Conservation (phyloP, 2,113 vertebrate genomes). For the Thunnus maccoyii region DNA sequence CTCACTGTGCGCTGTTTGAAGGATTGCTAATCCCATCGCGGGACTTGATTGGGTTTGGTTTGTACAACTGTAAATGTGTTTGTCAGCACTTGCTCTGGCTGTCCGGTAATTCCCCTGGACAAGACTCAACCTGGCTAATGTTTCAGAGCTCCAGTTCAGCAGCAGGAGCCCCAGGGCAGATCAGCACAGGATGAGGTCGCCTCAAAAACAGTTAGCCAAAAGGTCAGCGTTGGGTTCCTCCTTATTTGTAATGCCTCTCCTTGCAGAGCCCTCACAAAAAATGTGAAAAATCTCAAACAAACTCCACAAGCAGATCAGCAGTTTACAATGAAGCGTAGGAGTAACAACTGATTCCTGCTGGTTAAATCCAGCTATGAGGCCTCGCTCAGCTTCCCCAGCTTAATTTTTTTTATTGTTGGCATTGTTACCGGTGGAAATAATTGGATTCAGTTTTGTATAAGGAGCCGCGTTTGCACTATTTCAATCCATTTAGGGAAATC, state of each 20-base stretch:
- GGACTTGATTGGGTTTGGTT: conserved; percentile 29
- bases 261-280: conserved; percentile 25
- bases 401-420: not conserved
- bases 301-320: conserved; percentile 20
- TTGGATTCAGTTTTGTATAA: not conserved
- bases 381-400: not conserved
- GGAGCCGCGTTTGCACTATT: conserved; percentile 32
- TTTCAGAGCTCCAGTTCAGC: conserved; percentile 37
- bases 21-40: conserved; percentile 15
- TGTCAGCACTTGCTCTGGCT: conserved; percentile 29
- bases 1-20: conserved; percentile 15
- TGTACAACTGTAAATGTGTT: conserved; percentile 39
- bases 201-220: conserved; percentile 8
- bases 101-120: conserved; percentile 34
- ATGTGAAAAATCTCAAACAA: conserved; percentile 43
- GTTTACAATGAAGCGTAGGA: conserved; percentile 21
- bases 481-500: not conserved
- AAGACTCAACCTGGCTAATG: conserved; percentile 45
- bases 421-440: not conserved
- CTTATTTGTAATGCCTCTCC: conserved; percentile 8
- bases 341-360: conserved; percentile 31
- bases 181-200: conserved; percentile 17
- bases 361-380: conserved; percentile 17
- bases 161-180: conserved; percentile 40
- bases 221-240: conserved; percentile 36